Conservation (phyloP, 2,113 vertebrate genomes). For the Nipponia nippon region DNA sequence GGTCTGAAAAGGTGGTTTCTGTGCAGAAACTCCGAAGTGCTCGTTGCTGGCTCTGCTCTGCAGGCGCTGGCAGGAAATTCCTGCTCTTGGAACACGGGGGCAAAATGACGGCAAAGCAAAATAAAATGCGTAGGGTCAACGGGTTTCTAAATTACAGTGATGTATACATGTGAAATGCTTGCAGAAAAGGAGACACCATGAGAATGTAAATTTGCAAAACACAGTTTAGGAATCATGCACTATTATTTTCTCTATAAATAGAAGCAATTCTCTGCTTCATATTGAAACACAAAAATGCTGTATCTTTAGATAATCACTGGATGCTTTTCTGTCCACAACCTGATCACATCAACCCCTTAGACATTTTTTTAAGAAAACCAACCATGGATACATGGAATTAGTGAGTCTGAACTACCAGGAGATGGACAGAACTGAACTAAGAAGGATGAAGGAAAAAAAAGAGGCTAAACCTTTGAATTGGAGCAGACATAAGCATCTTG, state of each 20-base stretch:
- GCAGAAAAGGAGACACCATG: background rate
- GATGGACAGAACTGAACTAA: background rate
- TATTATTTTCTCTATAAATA: background rate
- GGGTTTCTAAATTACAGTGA: background rate
- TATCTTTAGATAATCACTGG: background rate
- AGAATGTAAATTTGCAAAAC: background rate
- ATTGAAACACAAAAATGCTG: background rate
- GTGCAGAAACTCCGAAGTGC: background rate
- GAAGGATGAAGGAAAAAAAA: background rate
- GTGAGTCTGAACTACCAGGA: background rate
- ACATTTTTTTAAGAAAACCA: background rate
- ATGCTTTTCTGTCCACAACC: background rate
- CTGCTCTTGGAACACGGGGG: background rate
- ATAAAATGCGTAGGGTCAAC: background rate
- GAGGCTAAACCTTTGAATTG: background rate
- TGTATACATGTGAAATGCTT: background rate
- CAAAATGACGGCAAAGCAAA: background rate
- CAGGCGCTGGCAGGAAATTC: background rate
- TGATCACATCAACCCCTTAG: accelerated
- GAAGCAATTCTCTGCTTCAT: background rate
- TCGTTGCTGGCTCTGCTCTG: background rate
- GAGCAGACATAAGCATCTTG: background rate
- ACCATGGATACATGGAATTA: background rate
- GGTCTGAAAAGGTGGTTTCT: background rate
- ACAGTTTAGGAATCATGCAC: accelerated